Percentiles rank a stretch among this genome's conserved stretches.
phyloP scores from a whole-genome alignment of 92 coral and sea anemone species.

The Pocillopora meandrina region DNA sequence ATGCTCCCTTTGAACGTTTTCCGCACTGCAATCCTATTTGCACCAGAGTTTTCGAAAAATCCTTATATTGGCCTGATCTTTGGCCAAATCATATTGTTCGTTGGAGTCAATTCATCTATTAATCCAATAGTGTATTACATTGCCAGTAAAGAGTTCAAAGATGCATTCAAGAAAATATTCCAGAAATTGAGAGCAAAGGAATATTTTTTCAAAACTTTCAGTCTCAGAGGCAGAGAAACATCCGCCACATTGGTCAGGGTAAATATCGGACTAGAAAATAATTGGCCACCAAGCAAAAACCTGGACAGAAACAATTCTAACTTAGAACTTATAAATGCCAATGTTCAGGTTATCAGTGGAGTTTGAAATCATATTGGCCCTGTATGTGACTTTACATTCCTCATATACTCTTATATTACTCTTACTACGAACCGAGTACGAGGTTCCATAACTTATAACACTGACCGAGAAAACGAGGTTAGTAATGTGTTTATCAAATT shows the following conservation, averaged over 20 bases:
- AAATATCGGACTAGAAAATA: not conserved
- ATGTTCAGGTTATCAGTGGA: conserved; percentile 8
- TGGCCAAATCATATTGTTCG: conserved; percentile 56
- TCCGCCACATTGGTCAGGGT: not conserved
- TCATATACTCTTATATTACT: no score
- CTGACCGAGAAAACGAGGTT: no score
- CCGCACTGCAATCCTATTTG: conserved; percentile 43
- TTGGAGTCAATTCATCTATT: conserved; percentile 66
- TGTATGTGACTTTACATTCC: not conserved
- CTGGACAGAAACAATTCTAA: not conserved
- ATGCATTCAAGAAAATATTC: conserved; percentile 38
- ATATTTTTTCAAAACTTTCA: not conserved
- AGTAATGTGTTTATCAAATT: no score
- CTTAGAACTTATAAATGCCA: not conserved
- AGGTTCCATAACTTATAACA: no score
- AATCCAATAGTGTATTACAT: conserved; percentile 76
- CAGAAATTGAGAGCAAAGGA: not conserved
- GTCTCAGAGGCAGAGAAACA: not conserved
- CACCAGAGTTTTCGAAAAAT: conserved; percentile 8
- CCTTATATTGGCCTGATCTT: conserved; percentile 46
- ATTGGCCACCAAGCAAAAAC: not conserved
- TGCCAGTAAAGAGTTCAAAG: conserved; percentile 71
- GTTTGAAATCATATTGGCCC: not conserved
- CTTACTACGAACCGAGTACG: no score
- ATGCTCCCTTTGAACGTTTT: conserved; percentile 70